phyloP scores from a whole-genome alignment of 1,140 invertebrate species.

The Conus ventricosus region DNA sequence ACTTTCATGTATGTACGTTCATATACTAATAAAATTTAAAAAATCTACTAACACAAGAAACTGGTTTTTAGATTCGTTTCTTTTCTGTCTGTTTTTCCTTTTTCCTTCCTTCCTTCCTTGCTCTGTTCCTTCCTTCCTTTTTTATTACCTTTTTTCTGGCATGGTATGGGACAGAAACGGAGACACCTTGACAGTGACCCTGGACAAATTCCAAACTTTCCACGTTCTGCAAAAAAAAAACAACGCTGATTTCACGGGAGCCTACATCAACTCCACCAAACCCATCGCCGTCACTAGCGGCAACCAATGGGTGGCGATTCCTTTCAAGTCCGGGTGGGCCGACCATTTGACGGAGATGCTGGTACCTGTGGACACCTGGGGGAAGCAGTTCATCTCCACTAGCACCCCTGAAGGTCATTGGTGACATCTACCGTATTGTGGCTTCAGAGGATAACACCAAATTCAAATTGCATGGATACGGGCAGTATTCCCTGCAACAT shows the following conservation, averaged over 20 bases:
- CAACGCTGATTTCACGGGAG: slow-evolving; percentile 60
- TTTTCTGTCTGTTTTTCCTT: too few relatives aligned
- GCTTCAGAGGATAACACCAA: slow-evolving; percentile 52
- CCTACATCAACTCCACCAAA: slow-evolving; percentile 54
- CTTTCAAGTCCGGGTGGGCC: too few relatives aligned
- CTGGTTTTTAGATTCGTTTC: too few relatives aligned
- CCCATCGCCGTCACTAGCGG: slow-evolving; percentile 58
- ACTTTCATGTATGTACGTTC: too few relatives aligned
- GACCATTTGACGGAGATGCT: slow-evolving; percentile 60
- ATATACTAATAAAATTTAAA: too few relatives aligned
- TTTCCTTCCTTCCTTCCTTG: too few relatives aligned
- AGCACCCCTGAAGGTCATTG: slow-evolving; percentile 52
- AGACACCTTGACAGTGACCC: slow-evolving; percentile 36
- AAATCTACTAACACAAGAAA: too few relatives aligned
- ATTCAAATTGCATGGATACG: slow-evolving; percentile 28
- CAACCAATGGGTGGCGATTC: slow-evolving; percentile 25
- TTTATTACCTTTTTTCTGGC: too few relatives aligned
- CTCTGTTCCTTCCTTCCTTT: too few relatives aligned
- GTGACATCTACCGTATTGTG: slow-evolving; percentile 58
- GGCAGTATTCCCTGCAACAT: slow-evolving; percentile 9
- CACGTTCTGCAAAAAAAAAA: slow-evolving; percentile 42
- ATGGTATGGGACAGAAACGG: slow-evolving; percentile 1
- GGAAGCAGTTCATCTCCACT: slow-evolving; percentile 53
- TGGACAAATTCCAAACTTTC: slow-evolving; percentile 54
- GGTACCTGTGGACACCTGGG: slow-evolving; percentile 60